These are phyloP conservation scores for Monarcha castaneiventris DNA, from an alignment of 2,113 vertebrate genomes.

Conservation along the genomic window DNA sequence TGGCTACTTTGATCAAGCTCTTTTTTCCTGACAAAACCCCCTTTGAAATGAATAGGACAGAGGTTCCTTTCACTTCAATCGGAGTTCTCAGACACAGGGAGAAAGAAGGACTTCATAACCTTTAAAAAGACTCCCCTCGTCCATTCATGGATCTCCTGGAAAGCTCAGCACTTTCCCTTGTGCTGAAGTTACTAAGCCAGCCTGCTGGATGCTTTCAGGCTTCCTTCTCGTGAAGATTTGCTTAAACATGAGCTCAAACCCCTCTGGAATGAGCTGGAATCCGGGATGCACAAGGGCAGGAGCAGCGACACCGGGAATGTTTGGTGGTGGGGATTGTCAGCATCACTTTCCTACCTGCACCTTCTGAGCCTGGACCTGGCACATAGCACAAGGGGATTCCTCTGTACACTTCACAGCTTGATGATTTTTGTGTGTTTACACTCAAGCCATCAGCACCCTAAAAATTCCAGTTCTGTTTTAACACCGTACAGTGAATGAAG, in stretches of 20 bases:
- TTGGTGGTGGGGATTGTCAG: neutral
- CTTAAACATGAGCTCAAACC: neutral
- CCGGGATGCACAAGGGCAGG: neutral
- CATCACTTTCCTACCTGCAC: neutral
- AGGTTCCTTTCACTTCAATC: slow-evolving; percentile 76
- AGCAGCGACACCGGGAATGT: neutral
- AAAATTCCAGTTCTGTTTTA: neutral
- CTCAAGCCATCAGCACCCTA: neutral
- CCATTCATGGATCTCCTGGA: slow-evolving; percentile 72
- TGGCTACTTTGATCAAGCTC: slow-evolving; percentile 72
- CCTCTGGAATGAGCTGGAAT: neutral
- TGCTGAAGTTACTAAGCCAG: slow-evolving; percentile 54
- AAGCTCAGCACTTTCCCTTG: slow-evolving; percentile 57
- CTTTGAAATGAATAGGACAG: slow-evolving; percentile 80
- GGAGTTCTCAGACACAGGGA: slow-evolving; percentile 70
- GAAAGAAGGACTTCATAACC: slow-evolving; percentile 77
- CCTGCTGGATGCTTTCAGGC: slow-evolving; percentile 48
- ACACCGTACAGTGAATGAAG: neutral
- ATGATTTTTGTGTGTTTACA: neutral
- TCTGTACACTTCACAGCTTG: rapidly evolving
- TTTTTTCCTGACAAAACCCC: slow-evolving; percentile 70
- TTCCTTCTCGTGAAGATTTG: neutral
- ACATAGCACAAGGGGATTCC: neutral
- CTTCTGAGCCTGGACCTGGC: neutral
- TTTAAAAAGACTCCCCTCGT: slow-evolving; percentile 59